phyloP scores from a whole-genome alignment of 2,113 vertebrate species.

The Colossoma macropomum region DNA sequence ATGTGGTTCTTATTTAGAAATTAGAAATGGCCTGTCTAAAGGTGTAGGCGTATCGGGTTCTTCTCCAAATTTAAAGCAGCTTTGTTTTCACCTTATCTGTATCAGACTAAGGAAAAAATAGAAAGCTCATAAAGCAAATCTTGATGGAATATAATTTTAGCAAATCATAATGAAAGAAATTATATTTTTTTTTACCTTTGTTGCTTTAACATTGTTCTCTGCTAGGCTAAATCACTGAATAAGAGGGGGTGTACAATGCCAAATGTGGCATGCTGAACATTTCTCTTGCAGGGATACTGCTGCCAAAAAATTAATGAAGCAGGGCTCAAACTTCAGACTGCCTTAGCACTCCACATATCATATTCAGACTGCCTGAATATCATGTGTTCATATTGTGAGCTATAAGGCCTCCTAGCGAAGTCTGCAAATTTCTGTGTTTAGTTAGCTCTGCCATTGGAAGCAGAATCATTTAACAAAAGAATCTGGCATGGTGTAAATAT shows the following conservation, averaged over 20 bases:
- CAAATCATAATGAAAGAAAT: background rate
- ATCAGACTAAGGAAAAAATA: constrained; percentile 54
- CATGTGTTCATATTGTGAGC: background rate
- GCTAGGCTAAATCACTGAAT: background rate
- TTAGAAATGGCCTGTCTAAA: constrained; percentile 64
- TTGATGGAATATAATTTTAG: constrained; percentile 38
- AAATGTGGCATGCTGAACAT: constrained; percentile 42
- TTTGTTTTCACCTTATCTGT: constrained; percentile 64
- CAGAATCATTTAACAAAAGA: background rate
- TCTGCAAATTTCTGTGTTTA: background rate
- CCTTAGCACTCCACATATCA: background rate
- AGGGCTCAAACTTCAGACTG: constrained; percentile 41
- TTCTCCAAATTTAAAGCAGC: constrained; percentile 57
- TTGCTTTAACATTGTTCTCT: constrained; percentile 2
- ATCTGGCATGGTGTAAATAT: background rate
- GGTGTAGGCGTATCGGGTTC: constrained; percentile 63
- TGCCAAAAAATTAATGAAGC: constrained; percentile 55
- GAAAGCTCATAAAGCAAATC: constrained; percentile 33
- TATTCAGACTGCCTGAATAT: constrained; percentile 26
- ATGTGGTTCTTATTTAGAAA: constrained; percentile 72
- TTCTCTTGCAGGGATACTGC: constrained; percentile 26
- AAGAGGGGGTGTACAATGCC: constrained; percentile 27
- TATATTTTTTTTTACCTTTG: background rate
- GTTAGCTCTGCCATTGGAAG: background rate
- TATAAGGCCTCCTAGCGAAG: background rate